phyloP scores from a whole-genome alignment of 2,797 vertebrate species.

The Vireo griseus region DNA sequence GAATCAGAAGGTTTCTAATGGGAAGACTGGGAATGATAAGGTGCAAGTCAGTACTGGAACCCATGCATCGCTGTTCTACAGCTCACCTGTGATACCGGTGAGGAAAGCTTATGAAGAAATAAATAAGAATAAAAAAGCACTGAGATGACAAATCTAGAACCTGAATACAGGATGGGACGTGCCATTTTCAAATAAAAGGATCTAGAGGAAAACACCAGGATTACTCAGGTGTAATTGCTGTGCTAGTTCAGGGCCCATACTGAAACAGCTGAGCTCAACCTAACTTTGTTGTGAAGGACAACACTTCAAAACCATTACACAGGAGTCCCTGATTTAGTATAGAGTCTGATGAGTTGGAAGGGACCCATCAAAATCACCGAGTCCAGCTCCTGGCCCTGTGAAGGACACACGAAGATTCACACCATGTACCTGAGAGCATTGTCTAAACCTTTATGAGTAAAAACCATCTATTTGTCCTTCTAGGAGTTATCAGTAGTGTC shows the following conservation, averaged over 20 bases:
- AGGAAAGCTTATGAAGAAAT: not conserved
- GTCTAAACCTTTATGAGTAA: not conserved
- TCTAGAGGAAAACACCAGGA: not conserved
- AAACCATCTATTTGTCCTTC: not conserved
- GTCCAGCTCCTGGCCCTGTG: not conserved
- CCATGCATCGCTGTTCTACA: not conserved
- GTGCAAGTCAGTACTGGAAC: not conserved
- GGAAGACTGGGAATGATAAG: not conserved
- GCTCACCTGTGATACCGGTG: not conserved
- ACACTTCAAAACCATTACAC: not conserved
- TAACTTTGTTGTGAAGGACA: not conserved
- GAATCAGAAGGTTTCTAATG: not conserved
- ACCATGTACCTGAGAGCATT: not conserved
- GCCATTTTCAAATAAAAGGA: not conserved
- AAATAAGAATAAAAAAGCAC: too few species aligned
- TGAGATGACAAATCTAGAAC: not conserved
- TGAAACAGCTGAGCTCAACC: not conserved
- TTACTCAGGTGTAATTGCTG: not conserved
- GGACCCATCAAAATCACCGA: fast-evolving
- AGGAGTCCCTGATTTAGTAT: not conserved
- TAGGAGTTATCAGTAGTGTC: not conserved
- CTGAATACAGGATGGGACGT: not conserved
- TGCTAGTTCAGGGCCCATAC: not conserved
- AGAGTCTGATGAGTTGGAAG: not conserved
- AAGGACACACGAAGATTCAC: not conserved